A percentile compares a stretch with the other conserved stretches of the same genome.
These are phyloP conservation scores for Sylvilagus floridanus DNA, from an alignment of 2,797 vertebrate species.

Conservation along the genomic window DNA sequence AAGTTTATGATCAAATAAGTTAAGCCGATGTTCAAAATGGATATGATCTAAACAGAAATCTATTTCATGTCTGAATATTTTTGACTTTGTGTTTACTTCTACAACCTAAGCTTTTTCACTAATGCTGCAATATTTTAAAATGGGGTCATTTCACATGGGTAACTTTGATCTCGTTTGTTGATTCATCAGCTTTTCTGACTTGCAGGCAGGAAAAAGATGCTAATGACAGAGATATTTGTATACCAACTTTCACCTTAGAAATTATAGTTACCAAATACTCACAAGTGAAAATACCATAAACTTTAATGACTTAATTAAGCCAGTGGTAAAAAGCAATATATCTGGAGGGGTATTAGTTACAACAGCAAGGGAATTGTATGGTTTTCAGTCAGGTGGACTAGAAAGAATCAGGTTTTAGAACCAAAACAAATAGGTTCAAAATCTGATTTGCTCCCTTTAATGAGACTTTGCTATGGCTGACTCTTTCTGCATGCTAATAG, in stretches of 20 bases:
- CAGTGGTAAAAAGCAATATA: conserved; percentile 39
- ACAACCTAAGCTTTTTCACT: conserved; percentile 26
- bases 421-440: conserved; percentile 22
- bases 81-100: conserved; percentile 2
- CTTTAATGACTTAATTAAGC: conserved; percentile 72
- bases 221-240: conserved; percentile 6
- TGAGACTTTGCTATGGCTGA: background rate
- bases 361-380: conserved; percentile 3
- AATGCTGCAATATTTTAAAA: conserved; percentile 13
- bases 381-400: background rate
- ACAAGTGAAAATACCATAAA: conserved; percentile 63
- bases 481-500: background rate
- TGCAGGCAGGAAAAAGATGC: conserved; percentile 19
- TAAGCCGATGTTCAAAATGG: conserved; percentile 48
- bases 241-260: conserved; percentile 50
- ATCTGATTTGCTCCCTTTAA: conserved; percentile 1
- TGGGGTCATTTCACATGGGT: background rate
- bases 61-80: conserved; percentile 28
- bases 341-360: background rate
- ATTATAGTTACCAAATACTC: conserved; percentile 56
- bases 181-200: conserved; percentile 39
- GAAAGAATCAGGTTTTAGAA: background rate
- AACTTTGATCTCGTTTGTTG: conserved; percentile 37
- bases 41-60: conserved; percentile 28
- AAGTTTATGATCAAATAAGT: conserved; percentile 58